These are phyloP conservation scores for Volucella zonaria DNA, from an alignment of 2,888 invertebrate genomes.

Conservation along the genomic window DNA sequence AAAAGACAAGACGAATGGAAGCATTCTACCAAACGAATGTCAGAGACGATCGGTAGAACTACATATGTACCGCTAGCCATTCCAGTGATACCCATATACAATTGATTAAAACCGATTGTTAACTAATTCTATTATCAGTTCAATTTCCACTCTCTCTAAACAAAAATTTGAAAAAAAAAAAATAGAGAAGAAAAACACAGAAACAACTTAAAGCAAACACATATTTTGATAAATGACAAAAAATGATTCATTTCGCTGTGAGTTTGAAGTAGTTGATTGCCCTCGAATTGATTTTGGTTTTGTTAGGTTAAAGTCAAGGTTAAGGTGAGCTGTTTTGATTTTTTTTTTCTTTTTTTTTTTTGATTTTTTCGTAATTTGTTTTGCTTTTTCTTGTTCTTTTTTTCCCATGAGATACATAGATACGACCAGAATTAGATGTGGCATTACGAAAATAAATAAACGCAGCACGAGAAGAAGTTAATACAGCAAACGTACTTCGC, in stretches of 20 bases:
- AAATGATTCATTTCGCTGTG: constrained; percentile 68
- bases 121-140: constrained; percentile 58
- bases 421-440: constrained; percentile 20
- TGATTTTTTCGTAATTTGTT: no score
- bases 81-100: constrained; percentile 55
- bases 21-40: constrained; percentile 35
- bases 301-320: constrained; percentile 74
- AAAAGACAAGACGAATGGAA: constrained; percentile 21
- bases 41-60: constrained; percentile 29
- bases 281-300: constrained; percentile 72
- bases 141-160: constrained; percentile 18
- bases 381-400: background rate
- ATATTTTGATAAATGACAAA: constrained; percentile 69
- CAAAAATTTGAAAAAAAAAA: background rate
- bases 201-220: constrained; percentile 3
- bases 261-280: constrained; percentile 68
- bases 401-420: background rate
- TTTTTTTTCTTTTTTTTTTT: constrained; percentile 11
- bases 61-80: constrained; percentile 13
- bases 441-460: constrained; percentile 29
- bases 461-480: background rate
- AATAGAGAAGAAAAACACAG: background rate
- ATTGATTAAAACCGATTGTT: constrained; percentile 45
- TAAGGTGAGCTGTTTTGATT: constrained; percentile 37
- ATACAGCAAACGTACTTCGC: background rate